Base-by-base conservation (phyloP, 2,888 invertebrate species). In the Melinopterus prodromus region DNA sequence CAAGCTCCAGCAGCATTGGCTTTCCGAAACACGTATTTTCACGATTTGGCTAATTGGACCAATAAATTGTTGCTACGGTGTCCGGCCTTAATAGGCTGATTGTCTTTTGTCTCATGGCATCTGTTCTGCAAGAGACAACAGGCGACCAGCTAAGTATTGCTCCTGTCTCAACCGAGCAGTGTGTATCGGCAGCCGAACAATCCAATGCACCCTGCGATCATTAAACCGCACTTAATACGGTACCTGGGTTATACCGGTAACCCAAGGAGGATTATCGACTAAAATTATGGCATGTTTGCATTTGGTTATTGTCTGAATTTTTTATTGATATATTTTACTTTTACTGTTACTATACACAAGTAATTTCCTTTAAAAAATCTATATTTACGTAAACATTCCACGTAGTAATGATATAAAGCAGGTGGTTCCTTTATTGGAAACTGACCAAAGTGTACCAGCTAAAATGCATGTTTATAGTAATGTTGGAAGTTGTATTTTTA, bases 31-130 rank as follows among this genome's bases (percentile, higher is more conserved):
- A 89, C 89, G 89, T 89, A 89, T 89, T 89, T 88, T 88, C 88
- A 88, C 89, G 89, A 90, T 90, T 90, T 89, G 88, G 89, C 90
- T 90, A 90, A 90, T 90, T 90, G 90, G 90, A 87, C 90, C 90
- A 90, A 90, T 90, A 90, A 90, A 90, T 90, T 90, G 90, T 89
- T 89, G 88, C 80, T 88, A 88, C 88, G 86, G 89, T 89, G 89
- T 89, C 88, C 89, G 86, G 86, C 87, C 89, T 89, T 90, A 90
- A 90, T 89, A 89, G 89, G 90, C 89, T 88, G 89, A 90, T 90
- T 90, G 90, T 89, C 89, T 89, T 89, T 87, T 87, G 88, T 88
- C 86, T 86, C 87, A 86, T 87, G 88, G 88, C 89, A 89, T 88
- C 89, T 89, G 89, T 88, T 88, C 81, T 77, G 77, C 74, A 81